Conservation (phyloP, 2,888 invertebrate species). For the Drosophila multiciliata region DNA sequence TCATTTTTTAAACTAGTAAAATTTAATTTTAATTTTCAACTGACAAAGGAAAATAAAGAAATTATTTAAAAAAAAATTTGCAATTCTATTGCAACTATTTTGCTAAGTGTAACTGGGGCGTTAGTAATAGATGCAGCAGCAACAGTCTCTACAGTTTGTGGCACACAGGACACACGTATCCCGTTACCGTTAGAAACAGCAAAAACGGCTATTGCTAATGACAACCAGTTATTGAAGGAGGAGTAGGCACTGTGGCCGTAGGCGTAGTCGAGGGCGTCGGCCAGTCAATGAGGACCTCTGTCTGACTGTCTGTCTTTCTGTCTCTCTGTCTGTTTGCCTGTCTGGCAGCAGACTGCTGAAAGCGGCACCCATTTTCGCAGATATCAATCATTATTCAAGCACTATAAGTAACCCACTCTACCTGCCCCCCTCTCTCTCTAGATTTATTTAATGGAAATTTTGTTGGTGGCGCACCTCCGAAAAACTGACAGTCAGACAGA, state of each 20-base stretch:
- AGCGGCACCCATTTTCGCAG: constrained; percentile 51
- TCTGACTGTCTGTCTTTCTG: constrained; percentile 6
- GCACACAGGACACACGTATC: constrained; percentile 20
- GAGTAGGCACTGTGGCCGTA: neutral
- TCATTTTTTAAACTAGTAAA: neutral
- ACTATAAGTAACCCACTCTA: neutral
- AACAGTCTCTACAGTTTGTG: constrained; percentile 2
- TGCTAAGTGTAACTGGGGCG: constrained; percentile 4
- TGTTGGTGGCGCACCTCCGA: constrained; percentile 28
- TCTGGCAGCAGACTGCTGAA: constrained; percentile 18
- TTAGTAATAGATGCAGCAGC: neutral
- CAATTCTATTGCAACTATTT: neutral
- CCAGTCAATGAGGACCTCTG: constrained; percentile 4
- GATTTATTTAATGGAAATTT: constrained; percentile 36
- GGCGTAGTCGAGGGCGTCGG: neutral
- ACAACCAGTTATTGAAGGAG: constrained; percentile 46
- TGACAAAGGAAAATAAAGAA: neutral
- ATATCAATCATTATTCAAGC: constrained; percentile 70
- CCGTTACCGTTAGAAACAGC: constrained; percentile 44
- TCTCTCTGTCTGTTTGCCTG: neutral
- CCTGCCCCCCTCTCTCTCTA: neutral
- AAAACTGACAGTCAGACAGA: neutral
- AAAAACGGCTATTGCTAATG: constrained; percentile 67
- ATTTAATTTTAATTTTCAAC: too few relatives aligned
- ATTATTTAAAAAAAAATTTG: neutral